Conservation (phyloP, 2,797 vertebrate species). For the Cyprinodon diabolis region DNA sequence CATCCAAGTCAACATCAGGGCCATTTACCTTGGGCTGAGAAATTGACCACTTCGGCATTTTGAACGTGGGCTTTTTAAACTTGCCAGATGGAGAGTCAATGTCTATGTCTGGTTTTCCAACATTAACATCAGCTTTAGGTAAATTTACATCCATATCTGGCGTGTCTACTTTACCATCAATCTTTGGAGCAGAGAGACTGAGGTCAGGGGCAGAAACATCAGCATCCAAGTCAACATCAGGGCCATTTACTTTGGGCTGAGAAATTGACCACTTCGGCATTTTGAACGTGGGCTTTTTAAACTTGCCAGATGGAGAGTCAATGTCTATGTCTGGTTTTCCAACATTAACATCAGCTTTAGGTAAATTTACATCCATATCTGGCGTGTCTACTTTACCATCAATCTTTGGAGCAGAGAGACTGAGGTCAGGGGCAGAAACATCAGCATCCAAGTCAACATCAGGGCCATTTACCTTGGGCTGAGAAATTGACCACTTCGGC, state of each 20-base stretch:
- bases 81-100: conserved; percentile 54
- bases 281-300: conserved; percentile 56
- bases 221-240: conserved; percentile 51
- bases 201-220: conserved; percentile 50
- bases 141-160: conserved; percentile 45
- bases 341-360: conserved; percentile 45
- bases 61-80: conserved; percentile 52
- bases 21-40: conserved; percentile 44
- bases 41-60: conserved; percentile 48
- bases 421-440: conserved; percentile 26
- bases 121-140: conserved; percentile 44
- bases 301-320: conserved; percentile 53
- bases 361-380: conserved; percentile 40
- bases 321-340: conserved; percentile 49
- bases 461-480: conserved; percentile 45
- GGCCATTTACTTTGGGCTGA: conserved; percentile 35
- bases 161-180: conserved; percentile 46
- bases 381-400: conserved; percentile 49
- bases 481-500: conserved; percentile 33
- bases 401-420: conserved; percentile 27
- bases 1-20: conserved; percentile 51
- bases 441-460: conserved; percentile 57
- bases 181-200: conserved; percentile 47
- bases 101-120: conserved; percentile 39
- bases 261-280: conserved; percentile 15